phyloP scores from a whole-genome alignment of 2,888 invertebrate genomes.

The Phrixothrix hirtus region DNA sequence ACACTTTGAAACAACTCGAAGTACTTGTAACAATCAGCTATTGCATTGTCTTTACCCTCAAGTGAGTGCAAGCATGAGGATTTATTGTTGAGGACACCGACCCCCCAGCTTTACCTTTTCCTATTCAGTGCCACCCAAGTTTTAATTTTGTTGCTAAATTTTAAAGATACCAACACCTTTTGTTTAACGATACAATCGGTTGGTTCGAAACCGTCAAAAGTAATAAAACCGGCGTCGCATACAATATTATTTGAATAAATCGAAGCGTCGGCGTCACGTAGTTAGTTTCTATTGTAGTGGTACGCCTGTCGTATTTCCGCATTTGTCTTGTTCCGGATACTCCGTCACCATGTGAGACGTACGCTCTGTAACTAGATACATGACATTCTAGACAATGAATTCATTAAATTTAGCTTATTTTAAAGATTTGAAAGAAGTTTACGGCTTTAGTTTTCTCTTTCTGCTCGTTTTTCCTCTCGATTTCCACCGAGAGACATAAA shows the following conservation, averaged over 20 bases:
- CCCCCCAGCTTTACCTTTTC: constrained; percentile 24
- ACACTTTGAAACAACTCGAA: constrained; percentile 16
- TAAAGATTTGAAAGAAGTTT: too few species aligned
- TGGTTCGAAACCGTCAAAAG: too few species aligned
- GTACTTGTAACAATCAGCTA: constrained; percentile 29
- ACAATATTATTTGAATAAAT: constrained; percentile 18
- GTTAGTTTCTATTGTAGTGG: constrained; percentile 31
- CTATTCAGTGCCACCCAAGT: constrained; percentile 23
- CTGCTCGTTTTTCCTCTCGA: constrained; percentile 7
- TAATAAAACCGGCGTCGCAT: constrained; percentile 14
- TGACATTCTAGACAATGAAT: constrained; percentile 19
- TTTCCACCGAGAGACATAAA: constrained; percentile 19
- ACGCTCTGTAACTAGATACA: constrained; percentile 28
- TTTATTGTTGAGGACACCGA: constrained; percentile 32
- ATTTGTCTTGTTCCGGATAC: constrained; percentile 33
- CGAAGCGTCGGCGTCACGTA: constrained; percentile 23
- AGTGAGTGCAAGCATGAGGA: constrained; percentile 24
- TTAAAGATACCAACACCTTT: neutral
- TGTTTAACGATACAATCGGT: too few species aligned
- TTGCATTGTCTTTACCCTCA: constrained; percentile 25
- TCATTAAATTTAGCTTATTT: constrained; percentile 22
- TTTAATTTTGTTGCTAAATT: neutral
- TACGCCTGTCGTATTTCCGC: constrained; percentile 33
- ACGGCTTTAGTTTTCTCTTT: neutral
- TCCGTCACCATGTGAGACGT: constrained; percentile 25